Evolutionary conservation across 2,888 invertebrate genomes (phyloP).

Genomic region (Minunthozetes semirufus): DNA sequence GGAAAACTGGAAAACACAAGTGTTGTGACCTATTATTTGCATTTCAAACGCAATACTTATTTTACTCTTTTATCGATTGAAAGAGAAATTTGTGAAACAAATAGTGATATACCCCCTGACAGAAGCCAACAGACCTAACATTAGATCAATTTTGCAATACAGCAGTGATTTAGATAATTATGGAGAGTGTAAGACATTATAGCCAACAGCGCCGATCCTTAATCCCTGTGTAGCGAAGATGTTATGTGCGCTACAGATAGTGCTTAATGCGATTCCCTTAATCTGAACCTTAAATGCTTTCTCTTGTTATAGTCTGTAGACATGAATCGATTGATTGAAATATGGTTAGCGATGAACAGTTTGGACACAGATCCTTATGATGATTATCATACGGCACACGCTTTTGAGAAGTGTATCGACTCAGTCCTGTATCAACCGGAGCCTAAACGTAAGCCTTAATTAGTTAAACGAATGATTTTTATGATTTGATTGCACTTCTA

Average conservation of each 20-base stretch:
- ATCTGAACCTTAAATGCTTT: background rate
- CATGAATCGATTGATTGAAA: background rate
- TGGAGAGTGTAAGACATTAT: conserved; percentile 12
- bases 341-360: conserved; percentile 32
- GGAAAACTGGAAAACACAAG: too few relatives aligned
- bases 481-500: background rate
- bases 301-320: background rate
- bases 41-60: too few relatives aligned
- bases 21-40: too few relatives aligned
- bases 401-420: conserved; percentile 39
- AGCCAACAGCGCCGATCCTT: background rate
- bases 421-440: conserved; percentile 39
- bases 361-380: conserved; percentile 38
- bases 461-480: conserved; percentile 17
- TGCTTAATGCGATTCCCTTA: conserved; percentile 6
- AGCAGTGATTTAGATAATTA: conserved; percentile 21
- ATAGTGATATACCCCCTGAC: too few relatives aligned
- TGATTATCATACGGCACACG: conserved; percentile 37
- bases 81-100: too few relatives aligned
- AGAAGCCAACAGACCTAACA: background rate
- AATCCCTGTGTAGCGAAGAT: background rate
- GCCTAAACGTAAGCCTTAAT: conserved; percentile 25
- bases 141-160: background rate
- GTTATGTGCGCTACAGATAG: background rate
- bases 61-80: too few relatives aligned